These are phyloP conservation scores for Drosophila borborema DNA, from an alignment of 2,888 invertebrate genomes.

Conservation along the genomic window DNA sequence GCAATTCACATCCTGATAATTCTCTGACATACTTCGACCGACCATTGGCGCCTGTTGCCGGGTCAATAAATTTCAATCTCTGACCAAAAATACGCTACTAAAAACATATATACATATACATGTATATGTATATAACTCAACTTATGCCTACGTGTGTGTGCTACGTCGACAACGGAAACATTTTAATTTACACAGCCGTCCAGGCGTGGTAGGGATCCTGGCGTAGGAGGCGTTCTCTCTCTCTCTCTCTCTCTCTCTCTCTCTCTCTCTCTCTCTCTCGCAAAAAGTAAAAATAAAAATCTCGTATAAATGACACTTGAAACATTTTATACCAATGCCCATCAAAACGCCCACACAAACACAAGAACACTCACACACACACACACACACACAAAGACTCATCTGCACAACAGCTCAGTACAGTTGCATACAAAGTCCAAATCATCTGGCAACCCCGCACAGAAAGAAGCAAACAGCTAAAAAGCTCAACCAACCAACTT, in stretches of 20 bases:
- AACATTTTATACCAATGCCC: conserved; percentile 50
- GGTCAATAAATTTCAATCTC: conserved; percentile 72
- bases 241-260: conserved; percentile 35
- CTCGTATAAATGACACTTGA: conserved; percentile 68
- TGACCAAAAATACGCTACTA: conserved; percentile 36
- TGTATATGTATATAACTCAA: background rate
- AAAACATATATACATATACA: background rate
- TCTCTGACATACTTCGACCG: conserved; percentile 54
- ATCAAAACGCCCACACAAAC: conserved; percentile 15
- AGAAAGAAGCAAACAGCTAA: conserved; percentile 26
- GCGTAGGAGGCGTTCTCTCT: conserved; percentile 32
- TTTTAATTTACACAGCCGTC: conserved; percentile 73
- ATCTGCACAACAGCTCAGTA: conserved; percentile 31
- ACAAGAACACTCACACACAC: conserved; percentile 4
- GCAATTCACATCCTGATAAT: conserved; percentile 69
- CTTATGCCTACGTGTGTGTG: background rate
- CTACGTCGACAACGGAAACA: conserved; percentile 70
- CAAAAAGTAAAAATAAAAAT: conserved; percentile 61
- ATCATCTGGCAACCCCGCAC: conserved; percentile 48
- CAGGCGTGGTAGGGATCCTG: conserved; percentile 28
- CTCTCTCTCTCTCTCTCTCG: conserved; percentile 27
- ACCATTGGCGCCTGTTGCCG: conserved; percentile 38
- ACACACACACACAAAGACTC: conserved; percentile 7
- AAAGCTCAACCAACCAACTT: conserved; percentile 20
- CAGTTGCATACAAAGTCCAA: conserved; percentile 47